Evolutionary conservation across 2,888 invertebrate species (phyloP).

Genomic region (Pogonocherus hispidulus): DNA sequence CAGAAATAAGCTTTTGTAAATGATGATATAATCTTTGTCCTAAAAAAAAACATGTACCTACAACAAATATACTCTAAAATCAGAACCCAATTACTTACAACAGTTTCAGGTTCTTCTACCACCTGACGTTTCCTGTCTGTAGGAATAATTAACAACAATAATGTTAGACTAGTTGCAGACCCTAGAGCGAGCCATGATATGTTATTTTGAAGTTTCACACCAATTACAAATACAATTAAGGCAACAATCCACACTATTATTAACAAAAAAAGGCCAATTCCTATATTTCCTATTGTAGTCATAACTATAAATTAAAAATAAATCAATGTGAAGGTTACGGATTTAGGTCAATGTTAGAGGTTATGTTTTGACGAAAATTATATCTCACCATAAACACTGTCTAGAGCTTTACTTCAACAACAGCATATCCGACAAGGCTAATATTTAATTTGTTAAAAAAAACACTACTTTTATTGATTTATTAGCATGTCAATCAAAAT

Average conservation of each 20-base stretch:
- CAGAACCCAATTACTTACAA: constrained; percentile 33
- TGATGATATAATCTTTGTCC: constrained; percentile 71
- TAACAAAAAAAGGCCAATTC: constrained; percentile 78
- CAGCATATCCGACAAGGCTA: neutral
- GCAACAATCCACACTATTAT: constrained; percentile 76
- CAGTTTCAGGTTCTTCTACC: constrained; percentile 44
- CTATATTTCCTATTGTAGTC: constrained; percentile 69
- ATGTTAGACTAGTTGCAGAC: constrained; percentile 72
- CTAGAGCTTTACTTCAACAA: neutral
- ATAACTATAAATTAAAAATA: constrained; percentile 49
- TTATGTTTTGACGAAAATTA: constrained; percentile 20
- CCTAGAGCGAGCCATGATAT: constrained; percentile 75
- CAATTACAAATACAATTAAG: constrained; percentile 75
- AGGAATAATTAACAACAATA: constrained; percentile 75
- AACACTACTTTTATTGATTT: neutral
- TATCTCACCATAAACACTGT: constrained; percentile 25
- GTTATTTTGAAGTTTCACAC: constrained; percentile 76
- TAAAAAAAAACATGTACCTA: constrained; percentile 51
- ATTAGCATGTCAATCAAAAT: neutral
- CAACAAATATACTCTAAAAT: neutral
- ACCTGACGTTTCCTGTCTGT: constrained; percentile 55
- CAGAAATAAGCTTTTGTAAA: constrained; percentile 70
- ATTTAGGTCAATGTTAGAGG: constrained; percentile 24
- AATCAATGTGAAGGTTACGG: constrained; percentile 22
- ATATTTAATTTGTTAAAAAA: constrained; percentile 9